Conservation (phyloP, 30 jellyfish, hydroid and myxozoan species). For the Aurelia aurita complex sp. Pacific region DNA sequence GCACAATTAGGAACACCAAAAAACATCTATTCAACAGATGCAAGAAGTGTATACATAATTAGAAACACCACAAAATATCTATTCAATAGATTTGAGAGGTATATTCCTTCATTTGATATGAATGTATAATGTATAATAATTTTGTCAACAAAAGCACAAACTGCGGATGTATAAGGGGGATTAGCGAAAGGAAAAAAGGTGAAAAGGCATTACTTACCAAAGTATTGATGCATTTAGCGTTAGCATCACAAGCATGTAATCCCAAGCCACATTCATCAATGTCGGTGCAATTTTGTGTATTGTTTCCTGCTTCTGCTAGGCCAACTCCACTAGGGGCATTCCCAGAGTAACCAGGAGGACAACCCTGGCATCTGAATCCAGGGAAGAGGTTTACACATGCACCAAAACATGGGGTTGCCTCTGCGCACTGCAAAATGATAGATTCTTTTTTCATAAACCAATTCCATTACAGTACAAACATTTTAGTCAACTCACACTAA, state of each 20-base stretch:
- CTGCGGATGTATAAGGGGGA: not conserved
- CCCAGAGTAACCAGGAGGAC: slow-evolving; percentile 95
- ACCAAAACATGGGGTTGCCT: slow-evolving; percentile 59
- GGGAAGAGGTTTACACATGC: slow-evolving; percentile 86
- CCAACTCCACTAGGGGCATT: slow-evolving; percentile 97
- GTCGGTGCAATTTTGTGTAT: slow-evolving; percentile 84
- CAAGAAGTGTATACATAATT: no score
- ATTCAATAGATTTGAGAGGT: no score
- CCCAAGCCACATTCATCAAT: slow-evolving; percentile 82
- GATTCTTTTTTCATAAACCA: no score
- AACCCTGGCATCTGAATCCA: slow-evolving; percentile 94
- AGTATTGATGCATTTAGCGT: slow-evolving; percentile 86
- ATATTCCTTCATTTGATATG: no score
- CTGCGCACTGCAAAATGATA: slow-evolving; percentile 54
- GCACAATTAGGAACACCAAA: no score
- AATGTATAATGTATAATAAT: no score
- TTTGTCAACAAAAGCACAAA: not conserved
- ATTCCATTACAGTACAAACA: no score
- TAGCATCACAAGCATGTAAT: slow-evolving; percentile 77
- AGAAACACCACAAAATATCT: no score
- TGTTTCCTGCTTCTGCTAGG: slow-evolving; percentile 65
- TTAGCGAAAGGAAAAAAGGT: not conserved
- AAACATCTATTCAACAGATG: no score
- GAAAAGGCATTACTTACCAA: slow-evolving; percentile 47
- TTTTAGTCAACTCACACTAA: no score